Conservation (phyloP, 2,113 vertebrate species). For the Brachyistius frenatus region DNA sequence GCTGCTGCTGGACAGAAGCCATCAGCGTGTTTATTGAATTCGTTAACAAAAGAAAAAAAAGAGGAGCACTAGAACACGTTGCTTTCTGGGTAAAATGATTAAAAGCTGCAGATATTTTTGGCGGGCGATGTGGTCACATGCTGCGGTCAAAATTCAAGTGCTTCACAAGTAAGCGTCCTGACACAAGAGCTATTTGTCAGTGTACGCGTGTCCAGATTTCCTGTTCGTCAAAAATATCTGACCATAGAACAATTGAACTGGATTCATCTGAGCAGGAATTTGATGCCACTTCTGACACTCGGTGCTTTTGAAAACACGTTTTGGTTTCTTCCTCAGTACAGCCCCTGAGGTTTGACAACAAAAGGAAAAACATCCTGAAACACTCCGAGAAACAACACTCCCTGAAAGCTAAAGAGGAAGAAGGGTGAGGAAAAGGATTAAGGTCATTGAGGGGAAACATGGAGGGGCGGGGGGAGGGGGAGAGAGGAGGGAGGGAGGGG, state of each 20-base stretch:
- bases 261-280: conserved; percentile 3
- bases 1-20: no score
- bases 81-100: no score
- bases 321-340: neutral
- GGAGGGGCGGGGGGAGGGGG: neutral
- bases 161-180: no score
- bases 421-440: conserved; percentile 48
- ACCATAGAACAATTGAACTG: neutral
- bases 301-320: neutral
- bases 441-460: conserved; percentile 22
- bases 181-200: no score
- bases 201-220: neutral
- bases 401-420: conserved; percentile 14
- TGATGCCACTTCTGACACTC: neutral
- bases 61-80: no score
- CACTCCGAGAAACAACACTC: neutral
- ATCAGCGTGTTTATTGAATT: no score
- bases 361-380: conserved; percentile 6
- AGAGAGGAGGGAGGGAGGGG: neutral
- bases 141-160: no score
- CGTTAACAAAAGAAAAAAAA: no score
- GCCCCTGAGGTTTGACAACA: conserved; percentile 12
- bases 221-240: conserved; percentile 8
- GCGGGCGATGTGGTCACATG: no score
- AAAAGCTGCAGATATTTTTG: no score